Conservation (phyloP, 2,797 vertebrate species). For the Galaxias olidus region DNA sequence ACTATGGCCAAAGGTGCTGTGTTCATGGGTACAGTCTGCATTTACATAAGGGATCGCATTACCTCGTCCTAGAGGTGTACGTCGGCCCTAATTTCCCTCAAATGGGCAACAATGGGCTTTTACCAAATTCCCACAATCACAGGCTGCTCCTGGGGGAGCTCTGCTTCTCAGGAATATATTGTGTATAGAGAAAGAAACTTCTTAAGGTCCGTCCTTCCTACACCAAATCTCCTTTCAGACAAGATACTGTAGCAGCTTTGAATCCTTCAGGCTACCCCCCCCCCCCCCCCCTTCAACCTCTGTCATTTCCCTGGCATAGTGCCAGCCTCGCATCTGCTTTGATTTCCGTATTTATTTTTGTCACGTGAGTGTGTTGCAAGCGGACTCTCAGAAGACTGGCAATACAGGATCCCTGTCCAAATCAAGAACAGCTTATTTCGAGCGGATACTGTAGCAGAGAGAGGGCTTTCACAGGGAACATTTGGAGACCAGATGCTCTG, state of each 20-base stretch:
- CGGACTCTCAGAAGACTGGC: constrained; percentile 50
- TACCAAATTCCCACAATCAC: constrained; percentile 75
- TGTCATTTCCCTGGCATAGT: constrained; percentile 55
- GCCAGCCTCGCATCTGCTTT: constrained; percentile 59
- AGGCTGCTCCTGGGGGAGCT: constrained; percentile 70
- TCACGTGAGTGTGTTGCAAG: constrained; percentile 68
- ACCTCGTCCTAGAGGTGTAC: constrained; percentile 81
- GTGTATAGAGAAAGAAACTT: constrained; percentile 29
- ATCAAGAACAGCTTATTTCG: constrained; percentile 67
- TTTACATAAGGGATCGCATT: constrained; percentile 86
- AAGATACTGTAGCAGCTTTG: constrained; percentile 52
- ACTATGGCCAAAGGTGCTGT: constrained; percentile 66
- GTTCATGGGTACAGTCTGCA: constrained; percentile 80
- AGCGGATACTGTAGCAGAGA: constrained; percentile 60
- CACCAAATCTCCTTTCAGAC: constrained; percentile 58
- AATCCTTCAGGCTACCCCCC: constrained; percentile 38
- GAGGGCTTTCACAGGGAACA: constrained; percentile 63
- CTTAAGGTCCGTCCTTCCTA: constrained; percentile 58
- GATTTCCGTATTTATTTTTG: constrained; percentile 77
- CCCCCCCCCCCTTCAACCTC: constrained; percentile 44
- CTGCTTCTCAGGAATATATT: constrained; percentile 62
- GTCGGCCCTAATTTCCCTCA: constrained; percentile 88
- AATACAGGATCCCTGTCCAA: constrained; percentile 65
- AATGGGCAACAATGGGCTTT: constrained; percentile 79
- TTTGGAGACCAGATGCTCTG: constrained; percentile 81